A percentile compares a stretch with the other conserved stretches of the same genome.
Conservation (phyloP, 30 jellyfish, hydroid and myxozoan species). For the Mastigias papua region DNA sequence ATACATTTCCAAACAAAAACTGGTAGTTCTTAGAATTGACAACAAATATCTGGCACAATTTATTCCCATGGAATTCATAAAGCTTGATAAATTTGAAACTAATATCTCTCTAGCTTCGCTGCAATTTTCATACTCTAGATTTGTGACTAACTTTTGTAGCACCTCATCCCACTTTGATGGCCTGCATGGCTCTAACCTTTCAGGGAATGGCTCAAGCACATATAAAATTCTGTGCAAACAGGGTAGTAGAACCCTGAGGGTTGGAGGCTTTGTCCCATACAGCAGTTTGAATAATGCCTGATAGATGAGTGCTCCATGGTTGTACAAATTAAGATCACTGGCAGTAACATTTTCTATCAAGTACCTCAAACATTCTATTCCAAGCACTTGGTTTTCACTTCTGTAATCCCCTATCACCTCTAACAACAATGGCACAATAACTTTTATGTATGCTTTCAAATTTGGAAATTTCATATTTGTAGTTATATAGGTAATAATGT, state of each 20-base stretch:
- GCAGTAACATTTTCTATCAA: constrained; percentile 76
- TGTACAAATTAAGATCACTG: constrained; percentile 72
- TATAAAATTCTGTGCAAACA: constrained; percentile 59
- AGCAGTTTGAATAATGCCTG: constrained; percentile 75
- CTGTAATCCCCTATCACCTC: constrained; percentile 69
- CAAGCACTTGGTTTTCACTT: constrained; percentile 73
- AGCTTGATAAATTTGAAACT: constrained; percentile 32
- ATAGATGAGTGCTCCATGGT: constrained; percentile 75
- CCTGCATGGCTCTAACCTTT: constrained; percentile 10
- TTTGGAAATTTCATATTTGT: constrained; percentile 75
- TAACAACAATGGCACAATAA: constrained; percentile 61
- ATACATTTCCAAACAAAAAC: constrained; percentile 15
- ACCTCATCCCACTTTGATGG: constrained; percentile 72
- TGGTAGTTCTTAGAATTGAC: constrained; percentile 5
- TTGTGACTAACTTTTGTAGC: constrained; percentile 59
- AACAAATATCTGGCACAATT: constrained; percentile 54
- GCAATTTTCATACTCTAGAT: constrained; percentile 66
- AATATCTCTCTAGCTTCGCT: constrained; percentile 26
- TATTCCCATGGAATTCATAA: constrained; percentile 48
- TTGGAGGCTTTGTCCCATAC: constrained; percentile 46
- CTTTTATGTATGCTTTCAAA: constrained; percentile 47
- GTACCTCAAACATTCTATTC: constrained; percentile 59
- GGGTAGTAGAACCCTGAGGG: constrained; percentile 61
- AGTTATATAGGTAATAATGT: constrained; percentile 42
- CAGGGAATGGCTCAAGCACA: constrained; percentile 65